Conservation (phyloP, 2,797 vertebrate genomes). For the Typhlichthys subterraneus region DNA sequence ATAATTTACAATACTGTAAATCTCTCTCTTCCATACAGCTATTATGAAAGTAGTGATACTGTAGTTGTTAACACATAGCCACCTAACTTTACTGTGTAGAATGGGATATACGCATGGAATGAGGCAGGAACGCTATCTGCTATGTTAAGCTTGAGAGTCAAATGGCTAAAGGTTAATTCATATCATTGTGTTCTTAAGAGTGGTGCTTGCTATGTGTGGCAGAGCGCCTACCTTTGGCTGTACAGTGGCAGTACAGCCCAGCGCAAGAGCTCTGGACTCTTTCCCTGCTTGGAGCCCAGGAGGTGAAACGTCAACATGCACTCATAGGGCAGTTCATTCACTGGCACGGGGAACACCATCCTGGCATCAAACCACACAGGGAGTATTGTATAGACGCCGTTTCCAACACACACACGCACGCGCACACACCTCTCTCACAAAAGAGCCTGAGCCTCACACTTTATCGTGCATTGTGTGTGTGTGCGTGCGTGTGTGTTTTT, state of each 20-base stretch:
- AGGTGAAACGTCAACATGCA: conserved; percentile 72
- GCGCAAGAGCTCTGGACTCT: conserved; percentile 52
- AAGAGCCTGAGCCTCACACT: too few relatives aligned
- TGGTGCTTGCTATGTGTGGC: background rate
- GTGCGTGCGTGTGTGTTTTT: background rate
- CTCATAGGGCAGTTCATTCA: conserved; percentile 71
- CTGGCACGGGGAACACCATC: conserved; percentile 70
- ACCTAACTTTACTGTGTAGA: too few relatives aligned
- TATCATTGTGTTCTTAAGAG: too few relatives aligned
- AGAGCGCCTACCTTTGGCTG: conserved; percentile 49
- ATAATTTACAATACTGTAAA: too few relatives aligned
- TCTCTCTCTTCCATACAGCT: too few relatives aligned
- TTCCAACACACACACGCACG: background rate
- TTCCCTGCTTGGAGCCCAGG: conserved; percentile 68
- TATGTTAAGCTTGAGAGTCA: too few relatives aligned
- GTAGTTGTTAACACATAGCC: too few relatives aligned
- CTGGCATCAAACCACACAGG: conserved; percentile 41
- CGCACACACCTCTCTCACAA: conserved; percentile 17
- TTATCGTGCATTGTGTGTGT: background rate
- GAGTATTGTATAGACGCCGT: background rate
- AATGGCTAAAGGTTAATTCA: too few relatives aligned
- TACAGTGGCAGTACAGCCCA: conserved; percentile 77
- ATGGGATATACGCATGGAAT: too few relatives aligned
- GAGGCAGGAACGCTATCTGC: too few relatives aligned
- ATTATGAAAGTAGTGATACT: too few relatives aligned